These are phyloP conservation scores for Chaetura pelagica DNA, from an alignment of 2,113 vertebrate species.

Conservation along the genomic window DNA sequence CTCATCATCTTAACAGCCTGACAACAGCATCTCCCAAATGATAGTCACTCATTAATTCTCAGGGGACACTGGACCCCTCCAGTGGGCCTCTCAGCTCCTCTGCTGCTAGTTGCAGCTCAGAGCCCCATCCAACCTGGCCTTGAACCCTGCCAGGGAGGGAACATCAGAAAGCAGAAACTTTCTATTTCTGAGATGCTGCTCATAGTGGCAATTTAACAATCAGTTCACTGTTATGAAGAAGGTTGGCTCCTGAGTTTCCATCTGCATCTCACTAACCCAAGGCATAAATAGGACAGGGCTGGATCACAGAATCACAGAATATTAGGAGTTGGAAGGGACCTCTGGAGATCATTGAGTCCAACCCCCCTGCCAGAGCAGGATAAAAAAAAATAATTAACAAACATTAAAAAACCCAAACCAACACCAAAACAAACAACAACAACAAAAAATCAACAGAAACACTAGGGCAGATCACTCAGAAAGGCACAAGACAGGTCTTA, in stretches of 20 bases:
- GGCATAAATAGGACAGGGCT: neutral
- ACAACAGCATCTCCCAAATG: neutral
- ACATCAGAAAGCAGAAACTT: neutral
- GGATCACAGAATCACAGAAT: neutral
- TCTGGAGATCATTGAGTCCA: too few relatives aligned
- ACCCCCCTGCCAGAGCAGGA: too few relatives aligned
- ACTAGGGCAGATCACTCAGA: too few relatives aligned
- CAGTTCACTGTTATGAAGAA: neutral
- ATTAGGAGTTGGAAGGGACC: too few relatives aligned
- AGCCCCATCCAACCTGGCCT: too few relatives aligned
- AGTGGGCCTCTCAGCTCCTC: neutral
- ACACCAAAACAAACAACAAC: too few relatives aligned
- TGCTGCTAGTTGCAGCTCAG: neutral
- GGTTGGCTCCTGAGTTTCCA: neutral
- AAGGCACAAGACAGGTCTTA: too few relatives aligned
- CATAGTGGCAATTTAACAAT: neutral
- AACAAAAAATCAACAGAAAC: too few relatives aligned
- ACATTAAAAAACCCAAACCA: too few relatives aligned
- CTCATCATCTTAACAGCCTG: neutral
- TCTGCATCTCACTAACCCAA: neutral
- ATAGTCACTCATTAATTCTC: neutral
- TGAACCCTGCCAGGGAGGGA: too few relatives aligned
- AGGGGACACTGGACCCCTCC: neutral
- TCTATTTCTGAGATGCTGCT: neutral
- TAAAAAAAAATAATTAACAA: too few relatives aligned